These are phyloP conservation scores for Arctia plantaginis DNA, from an alignment of 2,888 invertebrate species.

Conservation along the genomic window DNA sequence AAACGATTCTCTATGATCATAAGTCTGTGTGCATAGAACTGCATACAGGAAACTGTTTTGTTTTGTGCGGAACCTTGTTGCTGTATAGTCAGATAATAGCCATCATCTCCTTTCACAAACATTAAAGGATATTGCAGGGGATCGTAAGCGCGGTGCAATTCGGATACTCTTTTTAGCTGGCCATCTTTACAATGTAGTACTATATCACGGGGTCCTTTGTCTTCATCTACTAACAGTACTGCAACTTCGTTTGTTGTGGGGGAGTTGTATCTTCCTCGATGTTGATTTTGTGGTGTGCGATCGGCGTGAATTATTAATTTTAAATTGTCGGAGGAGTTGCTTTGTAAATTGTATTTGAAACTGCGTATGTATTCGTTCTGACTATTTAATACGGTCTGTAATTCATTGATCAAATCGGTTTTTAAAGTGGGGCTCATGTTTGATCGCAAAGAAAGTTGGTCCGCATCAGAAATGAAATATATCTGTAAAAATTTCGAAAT, in stretches of 20 bases:
- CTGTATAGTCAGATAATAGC: neutral
- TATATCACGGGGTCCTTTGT: conserved; percentile 38
- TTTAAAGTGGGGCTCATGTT: conserved; percentile 7
- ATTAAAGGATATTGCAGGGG: conserved; percentile 7
- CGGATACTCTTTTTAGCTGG: conserved; percentile 34
- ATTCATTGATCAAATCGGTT: conserved; percentile 7
- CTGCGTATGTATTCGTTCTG: conserved; percentile 8
- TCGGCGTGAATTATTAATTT: conserved; percentile 6
- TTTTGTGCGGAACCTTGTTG: neutral
- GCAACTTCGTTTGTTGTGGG: conserved; percentile 10
- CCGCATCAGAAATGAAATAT: conserved; percentile 16
- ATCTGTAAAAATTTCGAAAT: conserved; percentile 55
- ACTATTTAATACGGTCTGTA: conserved; percentile 6
- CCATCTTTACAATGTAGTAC: conserved; percentile 32
- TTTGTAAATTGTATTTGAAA: conserved; percentile 8
- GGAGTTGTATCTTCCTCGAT: conserved; percentile 10
- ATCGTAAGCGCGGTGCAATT: conserved; percentile 26
- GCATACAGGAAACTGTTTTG: too few species aligned
- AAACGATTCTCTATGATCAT: too few species aligned
- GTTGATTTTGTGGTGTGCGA: conserved; percentile 11
- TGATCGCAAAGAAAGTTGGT: conserved; percentile 10
- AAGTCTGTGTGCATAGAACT: too few species aligned
- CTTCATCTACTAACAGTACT: conserved; percentile 37
- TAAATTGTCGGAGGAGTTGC: neutral
- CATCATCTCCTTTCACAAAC: neutral